Percentiles rank a stretch among this genome's conserved stretches.
Conservation (phyloP, 2,113 vertebrate genomes). For the Pseudorasbora parva region DNA sequence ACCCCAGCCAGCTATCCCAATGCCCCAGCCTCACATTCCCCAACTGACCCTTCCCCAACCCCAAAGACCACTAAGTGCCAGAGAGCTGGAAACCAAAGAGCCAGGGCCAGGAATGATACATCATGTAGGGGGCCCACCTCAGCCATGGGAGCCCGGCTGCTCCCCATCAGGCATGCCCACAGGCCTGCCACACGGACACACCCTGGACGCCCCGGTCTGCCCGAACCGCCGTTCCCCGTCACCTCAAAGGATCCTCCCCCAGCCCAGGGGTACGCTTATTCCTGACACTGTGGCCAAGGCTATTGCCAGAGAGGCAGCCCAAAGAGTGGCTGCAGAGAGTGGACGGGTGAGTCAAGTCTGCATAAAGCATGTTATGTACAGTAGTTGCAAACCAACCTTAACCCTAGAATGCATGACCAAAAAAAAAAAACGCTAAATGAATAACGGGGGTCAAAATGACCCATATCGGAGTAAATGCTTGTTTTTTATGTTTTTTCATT, state of each 20-base stretch:
- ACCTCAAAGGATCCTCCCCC: conserved; percentile 93
- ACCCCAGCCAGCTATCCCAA: conserved; percentile 52
- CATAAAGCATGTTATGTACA: background rate
- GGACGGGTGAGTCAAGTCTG: conserved; percentile 79
- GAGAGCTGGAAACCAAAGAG: conserved; percentile 94
- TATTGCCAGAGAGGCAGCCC: conserved; percentile 93
- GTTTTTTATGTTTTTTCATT: too few relatives aligned
- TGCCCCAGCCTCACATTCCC: conserved; percentile 75
- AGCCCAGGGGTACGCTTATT: conserved; percentile 87
- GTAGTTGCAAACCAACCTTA: background rate
- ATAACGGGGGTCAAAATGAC: background rate
- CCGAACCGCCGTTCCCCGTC: conserved; percentile 86
- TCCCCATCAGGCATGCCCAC: conserved; percentile 71
- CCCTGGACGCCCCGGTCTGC: conserved; percentile 80
- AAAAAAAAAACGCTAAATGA: conserved; percentile 3
- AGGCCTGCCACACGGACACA: conserved; percentile 76
- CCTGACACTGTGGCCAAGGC: conserved; percentile 91
- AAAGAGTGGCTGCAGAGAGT: conserved; percentile 87
- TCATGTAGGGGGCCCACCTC: conserved; percentile 65
- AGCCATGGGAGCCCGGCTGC: conserved; percentile 79
- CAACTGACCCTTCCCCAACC: conserved; percentile 77
- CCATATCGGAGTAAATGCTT: background rate
- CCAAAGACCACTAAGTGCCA: conserved; percentile 91
- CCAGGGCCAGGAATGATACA: conserved; percentile 73
- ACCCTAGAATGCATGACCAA: conserved; percentile 27